Percentiles rank a stretch among this genome's conserved stretches.
phyloP scores from a whole-genome alignment of 2,113 vertebrate species.

The Isurus oxyrinchus region DNA sequence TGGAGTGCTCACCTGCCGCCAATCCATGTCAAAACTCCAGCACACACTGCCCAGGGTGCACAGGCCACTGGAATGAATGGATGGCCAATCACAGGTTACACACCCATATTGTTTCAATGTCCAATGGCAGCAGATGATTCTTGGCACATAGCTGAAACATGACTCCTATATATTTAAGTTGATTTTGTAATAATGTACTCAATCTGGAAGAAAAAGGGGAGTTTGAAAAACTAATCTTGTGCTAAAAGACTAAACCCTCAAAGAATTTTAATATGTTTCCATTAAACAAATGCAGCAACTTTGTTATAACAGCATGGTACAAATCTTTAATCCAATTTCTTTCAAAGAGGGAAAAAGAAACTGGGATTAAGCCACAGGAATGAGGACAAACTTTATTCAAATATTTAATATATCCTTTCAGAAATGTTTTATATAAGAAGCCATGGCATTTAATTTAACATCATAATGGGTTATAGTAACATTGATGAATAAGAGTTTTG shows the following conservation, averaged over 20 bases:
- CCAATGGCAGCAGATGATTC: background rate
- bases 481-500: background rate
- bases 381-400: background rate
- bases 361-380: background rate
- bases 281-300: background rate
- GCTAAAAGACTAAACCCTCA: background rate
- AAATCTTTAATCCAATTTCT: slow-evolving; percentile 15
- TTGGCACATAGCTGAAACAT: background rate
- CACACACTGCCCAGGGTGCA: background rate
- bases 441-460: background rate
- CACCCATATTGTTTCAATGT: background rate
- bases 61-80: background rate
- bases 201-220: background rate
- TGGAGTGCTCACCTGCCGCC: background rate
- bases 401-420: background rate
- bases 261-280: slow-evolving; percentile 27
- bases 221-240: background rate
- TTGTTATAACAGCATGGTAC: background rate
- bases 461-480: background rate
- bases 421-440: background rate
- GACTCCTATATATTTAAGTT: background rate
- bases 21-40: background rate
- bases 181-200: background rate
- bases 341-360: slow-evolving; percentile 11
- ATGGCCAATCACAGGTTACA: background rate